These are phyloP conservation scores for Platysteira castanea DNA, from an alignment of 2,113 vertebrate species.

Conservation along the genomic window DNA sequence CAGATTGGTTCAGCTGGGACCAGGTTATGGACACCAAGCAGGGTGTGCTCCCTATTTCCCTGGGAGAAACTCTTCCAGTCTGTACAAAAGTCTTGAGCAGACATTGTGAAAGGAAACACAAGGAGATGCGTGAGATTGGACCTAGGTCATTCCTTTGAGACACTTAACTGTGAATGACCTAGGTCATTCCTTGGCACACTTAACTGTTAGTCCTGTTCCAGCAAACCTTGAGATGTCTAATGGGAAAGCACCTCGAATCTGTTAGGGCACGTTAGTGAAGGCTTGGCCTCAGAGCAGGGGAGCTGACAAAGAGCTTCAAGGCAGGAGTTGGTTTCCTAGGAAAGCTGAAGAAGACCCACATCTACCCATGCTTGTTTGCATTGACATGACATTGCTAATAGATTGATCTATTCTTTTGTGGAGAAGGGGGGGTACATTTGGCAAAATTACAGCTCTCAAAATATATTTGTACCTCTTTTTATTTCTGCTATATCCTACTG, in stretches of 20 bases:
- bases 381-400: background rate
- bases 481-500: rapidly evolving
- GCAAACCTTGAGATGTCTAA: background rate
- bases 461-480: background rate
- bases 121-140: background rate
- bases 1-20: background rate
- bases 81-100: background rate
- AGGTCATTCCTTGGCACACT: background rate
- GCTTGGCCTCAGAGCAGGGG: background rate
- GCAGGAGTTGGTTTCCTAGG: background rate
- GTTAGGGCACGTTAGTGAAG: background rate
- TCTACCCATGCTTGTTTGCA: background rate
- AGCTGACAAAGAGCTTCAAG: background rate
- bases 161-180: too few relatives aligned
- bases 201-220: background rate
- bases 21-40: background rate
- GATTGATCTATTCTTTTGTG: too few relatives aligned
- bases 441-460: background rate
- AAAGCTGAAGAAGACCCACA: background rate
- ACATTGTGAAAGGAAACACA: background rate
- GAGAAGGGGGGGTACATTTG: background rate
- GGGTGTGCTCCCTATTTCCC: background rate
- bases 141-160: background rate
- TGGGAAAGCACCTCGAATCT: background rate
- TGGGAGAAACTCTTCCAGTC: background rate